These are phyloP conservation scores for Pseudopodoces humilis DNA, from an alignment of 2,113 vertebrate genomes.

Conservation along the genomic window DNA sequence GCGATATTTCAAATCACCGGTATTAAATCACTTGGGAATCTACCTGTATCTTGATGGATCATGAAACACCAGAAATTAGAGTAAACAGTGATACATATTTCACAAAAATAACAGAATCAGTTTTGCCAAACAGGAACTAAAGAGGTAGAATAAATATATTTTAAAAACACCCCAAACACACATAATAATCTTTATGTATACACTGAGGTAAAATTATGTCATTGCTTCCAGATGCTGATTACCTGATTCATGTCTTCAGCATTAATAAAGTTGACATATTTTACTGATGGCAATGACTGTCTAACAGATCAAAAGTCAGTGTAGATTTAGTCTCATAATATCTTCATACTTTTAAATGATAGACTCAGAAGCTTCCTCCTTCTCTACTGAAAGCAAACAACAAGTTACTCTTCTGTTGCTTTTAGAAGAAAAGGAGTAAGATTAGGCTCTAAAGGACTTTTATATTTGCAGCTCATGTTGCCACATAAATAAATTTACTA, in stretches of 20 bases:
- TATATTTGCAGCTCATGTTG: constrained; percentile 61
- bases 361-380: constrained; percentile 56
- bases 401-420: constrained; percentile 45
- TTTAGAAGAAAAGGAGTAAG: constrained; percentile 37
- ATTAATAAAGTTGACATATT: constrained; percentile 57
- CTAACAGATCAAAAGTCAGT: constrained; percentile 55
- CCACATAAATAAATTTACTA: constrained; percentile 63
- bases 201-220: constrained; percentile 53
- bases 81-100: neutral
- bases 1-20: neutral
- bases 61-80: neutral
- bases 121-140: neutral
- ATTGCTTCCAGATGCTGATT: constrained; percentile 26
- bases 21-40: neutral
- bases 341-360: constrained; percentile 63
- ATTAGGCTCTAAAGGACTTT: constrained; percentile 65
- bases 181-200: neutral
- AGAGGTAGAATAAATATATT: neutral
- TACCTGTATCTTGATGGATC: neutral
- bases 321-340: constrained; percentile 74
- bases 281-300: constrained; percentile 45
- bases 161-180: neutral
- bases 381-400: constrained; percentile 65
- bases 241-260: constrained; percentile 4
- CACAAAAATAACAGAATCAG: neutral